Evolutionary conservation across 1,140 invertebrate species (phyloP).

Genomic region (Chlorops oryzae): DNA sequence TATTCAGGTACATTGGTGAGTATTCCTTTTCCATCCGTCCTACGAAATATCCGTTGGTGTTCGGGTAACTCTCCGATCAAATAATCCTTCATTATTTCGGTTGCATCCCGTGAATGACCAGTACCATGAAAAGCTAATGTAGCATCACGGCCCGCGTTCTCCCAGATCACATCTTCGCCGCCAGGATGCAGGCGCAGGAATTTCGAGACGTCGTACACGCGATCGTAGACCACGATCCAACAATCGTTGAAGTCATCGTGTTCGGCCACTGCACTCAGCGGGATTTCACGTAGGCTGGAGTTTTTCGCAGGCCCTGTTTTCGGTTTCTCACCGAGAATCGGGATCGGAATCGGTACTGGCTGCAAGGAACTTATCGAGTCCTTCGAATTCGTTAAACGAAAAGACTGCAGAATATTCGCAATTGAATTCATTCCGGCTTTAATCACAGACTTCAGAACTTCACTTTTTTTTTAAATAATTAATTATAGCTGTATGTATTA

Average conservation of each 20-base stretch:
- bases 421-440: too few relatives aligned
- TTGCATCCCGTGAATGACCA: conserved; percentile 64
- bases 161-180: conserved; percentile 74
- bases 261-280: conserved; percentile 57
- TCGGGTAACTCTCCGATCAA: conserved; percentile 66
- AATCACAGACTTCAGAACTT: too few relatives aligned
- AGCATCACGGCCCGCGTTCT: conserved; percentile 81
- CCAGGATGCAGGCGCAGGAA: conserved; percentile 78
- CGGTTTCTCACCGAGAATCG: too few relatives aligned
- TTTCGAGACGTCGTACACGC: conserved; percentile 67
- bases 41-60: conserved; percentile 64
- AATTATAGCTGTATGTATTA: too few relatives aligned
- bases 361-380: too few relatives aligned
- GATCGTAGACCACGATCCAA: conserved; percentile 68
- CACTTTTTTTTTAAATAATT: too few relatives aligned
- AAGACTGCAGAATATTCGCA: too few relatives aligned
- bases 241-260: conserved; percentile 62
- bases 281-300: conserved; percentile 46
- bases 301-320: too few relatives aligned
- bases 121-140: conserved; percentile 75
- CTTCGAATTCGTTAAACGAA: too few relatives aligned
- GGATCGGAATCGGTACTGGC: too few relatives aligned
- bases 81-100: conserved; percentile 57
- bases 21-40: conserved; percentile 29
- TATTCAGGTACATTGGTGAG: conserved; percentile 36